phyloP scores from a whole-genome alignment of 2,113 vertebrate genomes.

The Grus americana region DNA sequence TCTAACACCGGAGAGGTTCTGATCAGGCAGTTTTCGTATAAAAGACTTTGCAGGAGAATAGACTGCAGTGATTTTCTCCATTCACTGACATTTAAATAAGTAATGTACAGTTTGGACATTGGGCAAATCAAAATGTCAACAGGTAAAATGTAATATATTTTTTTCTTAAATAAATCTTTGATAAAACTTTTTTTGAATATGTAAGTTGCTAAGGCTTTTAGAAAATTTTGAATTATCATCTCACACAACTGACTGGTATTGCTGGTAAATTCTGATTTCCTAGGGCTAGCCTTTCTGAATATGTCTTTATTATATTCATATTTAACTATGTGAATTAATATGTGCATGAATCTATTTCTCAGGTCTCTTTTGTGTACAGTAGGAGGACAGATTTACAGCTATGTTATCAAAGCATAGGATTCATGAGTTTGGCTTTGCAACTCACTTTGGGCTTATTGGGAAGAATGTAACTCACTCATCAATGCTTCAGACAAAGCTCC shows the following conservation, averaged over 20 bases:
- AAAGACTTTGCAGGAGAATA: not conserved
- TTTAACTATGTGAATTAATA: not conserved
- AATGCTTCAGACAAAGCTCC: not conserved
- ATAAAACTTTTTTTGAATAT: not conserved
- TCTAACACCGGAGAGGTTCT: not conserved
- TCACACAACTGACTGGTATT: not conserved
- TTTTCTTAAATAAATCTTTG: not conserved
- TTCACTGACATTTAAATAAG: not conserved
- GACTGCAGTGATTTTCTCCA: not conserved
- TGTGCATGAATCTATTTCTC: not conserved
- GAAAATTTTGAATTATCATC: not conserved
- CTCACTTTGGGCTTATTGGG: not conserved
- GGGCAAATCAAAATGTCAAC: not conserved
- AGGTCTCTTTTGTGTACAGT: not conserved
- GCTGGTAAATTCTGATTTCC: not conserved
- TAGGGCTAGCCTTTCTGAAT: not conserved
- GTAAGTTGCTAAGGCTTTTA: not conserved
- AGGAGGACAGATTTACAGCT: not conserved
- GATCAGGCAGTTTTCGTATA: not conserved
- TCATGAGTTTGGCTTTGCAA: not conserved
- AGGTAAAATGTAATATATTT: not conserved
- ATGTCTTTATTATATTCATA: not conserved
- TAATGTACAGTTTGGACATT: not conserved
- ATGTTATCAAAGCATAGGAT: not conserved
- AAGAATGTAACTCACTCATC: not conserved